Conservation (phyloP, 1,140 invertebrate species). For the Caenorhabditis latens region DNA sequence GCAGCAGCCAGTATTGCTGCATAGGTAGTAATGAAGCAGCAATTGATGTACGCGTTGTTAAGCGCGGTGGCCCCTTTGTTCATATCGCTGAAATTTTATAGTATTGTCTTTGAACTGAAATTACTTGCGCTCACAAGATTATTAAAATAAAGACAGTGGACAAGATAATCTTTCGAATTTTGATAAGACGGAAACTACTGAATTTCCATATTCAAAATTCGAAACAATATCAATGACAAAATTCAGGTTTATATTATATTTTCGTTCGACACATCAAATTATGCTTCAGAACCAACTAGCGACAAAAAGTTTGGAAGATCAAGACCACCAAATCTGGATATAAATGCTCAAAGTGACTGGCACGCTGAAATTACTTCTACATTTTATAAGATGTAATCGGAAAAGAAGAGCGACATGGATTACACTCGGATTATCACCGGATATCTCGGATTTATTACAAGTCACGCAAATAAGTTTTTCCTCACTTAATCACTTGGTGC, state of each 20-base stretch:
- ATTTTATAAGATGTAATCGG: not conserved
- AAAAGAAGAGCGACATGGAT: not conserved
- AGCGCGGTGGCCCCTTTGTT: not conserved
- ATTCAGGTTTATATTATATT: too few species aligned
- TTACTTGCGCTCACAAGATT: too few species aligned
- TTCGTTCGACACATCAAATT: too few species aligned
- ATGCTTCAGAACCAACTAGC: too few species aligned
- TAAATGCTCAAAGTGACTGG: not conserved
- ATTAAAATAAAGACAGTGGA: too few species aligned
- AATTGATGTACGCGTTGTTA: not conserved
- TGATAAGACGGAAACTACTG: too few species aligned
- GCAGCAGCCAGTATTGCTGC: not conserved
- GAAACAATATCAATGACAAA: too few species aligned
- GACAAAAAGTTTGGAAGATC: not conserved
- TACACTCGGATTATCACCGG: conserved; percentile 31
- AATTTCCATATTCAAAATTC: too few species aligned
- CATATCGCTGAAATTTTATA: not conserved
- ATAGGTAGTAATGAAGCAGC: conserved; percentile 22
- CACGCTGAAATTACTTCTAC: not conserved
- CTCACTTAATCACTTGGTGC: not conserved
- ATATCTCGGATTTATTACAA: not conserved
- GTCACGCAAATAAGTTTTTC: not conserved
- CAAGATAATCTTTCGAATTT: too few species aligned
- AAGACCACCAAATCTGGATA: not conserved
- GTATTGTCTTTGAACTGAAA: not conserved